Conservation (phyloP, 2,888 invertebrate genomes). For the Heliconius aoede region DNA sequence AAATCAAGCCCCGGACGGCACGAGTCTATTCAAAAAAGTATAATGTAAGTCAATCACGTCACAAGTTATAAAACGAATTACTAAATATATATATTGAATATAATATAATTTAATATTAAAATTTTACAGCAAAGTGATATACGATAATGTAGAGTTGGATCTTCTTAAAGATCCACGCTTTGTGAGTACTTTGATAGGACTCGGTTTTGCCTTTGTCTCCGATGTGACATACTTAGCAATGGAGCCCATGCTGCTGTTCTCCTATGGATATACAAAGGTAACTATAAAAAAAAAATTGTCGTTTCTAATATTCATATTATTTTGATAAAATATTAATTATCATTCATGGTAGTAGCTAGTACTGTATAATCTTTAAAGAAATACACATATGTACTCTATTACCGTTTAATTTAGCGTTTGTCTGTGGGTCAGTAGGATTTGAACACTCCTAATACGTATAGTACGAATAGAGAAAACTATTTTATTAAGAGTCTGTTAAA, state of each 20-base stretch:
- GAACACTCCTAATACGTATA: no score
- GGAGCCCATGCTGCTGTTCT: conserved; percentile 85
- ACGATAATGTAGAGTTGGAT: conserved; percentile 74
- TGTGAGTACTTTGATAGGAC: conserved; percentile 77
- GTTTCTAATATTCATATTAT: neutral
- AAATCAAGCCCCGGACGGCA: conserved; percentile 54
- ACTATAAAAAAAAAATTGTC: conserved; percentile 15
- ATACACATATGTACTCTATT: no score
- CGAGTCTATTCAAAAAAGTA: conserved; percentile 72
- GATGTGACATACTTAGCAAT: conserved; percentile 86
- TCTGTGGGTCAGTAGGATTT: no score
- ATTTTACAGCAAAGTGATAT: conserved; percentile 73
- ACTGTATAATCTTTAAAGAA: no score
- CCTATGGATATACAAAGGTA: conserved; percentile 81
- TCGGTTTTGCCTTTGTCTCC: conserved; percentile 85
- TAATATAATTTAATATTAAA: neutral
- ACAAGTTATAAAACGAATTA: neutral
- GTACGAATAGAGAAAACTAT: no score
- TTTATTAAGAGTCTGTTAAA: no score
- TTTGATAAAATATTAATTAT: no score
- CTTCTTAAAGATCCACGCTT: conserved; percentile 72
- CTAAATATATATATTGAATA: no score
- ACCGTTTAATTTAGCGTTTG: no score
- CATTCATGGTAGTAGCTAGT: no score
- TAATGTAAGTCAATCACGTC: conserved; percentile 65